Base-by-base conservation (phyloP, 2,888 invertebrate species). In the Schrankia costaestrigalis region DNA sequence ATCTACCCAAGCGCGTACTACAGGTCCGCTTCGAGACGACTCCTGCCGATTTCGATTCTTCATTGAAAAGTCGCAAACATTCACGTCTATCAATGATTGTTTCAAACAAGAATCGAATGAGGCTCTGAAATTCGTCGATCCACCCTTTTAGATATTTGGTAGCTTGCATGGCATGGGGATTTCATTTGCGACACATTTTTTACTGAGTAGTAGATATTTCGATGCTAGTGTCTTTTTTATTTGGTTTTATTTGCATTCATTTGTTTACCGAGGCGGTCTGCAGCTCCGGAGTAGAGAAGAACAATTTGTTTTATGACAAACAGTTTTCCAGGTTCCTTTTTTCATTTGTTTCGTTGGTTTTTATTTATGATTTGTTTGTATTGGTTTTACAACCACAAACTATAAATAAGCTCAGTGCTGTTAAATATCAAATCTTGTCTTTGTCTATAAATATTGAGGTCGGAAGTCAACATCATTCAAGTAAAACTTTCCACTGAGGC, bases 1-100 rank as follows among this genome's bases (percentile, higher is more conserved):
- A 96, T 83, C 91, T 97, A 65, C 97, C 97, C 55, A 97, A 97
- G 85, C 94, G 95, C 68, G 96, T 97, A 63, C 90, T 97, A 66
- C 95, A 95, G 97, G 97, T 91, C 85, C 78, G 70, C 55, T 45
- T 63, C 56, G 52, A 62, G 86, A 92, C 91, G 92, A 93, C 83
- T 91, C 91, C 80, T 77, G 49, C 55, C 49, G 36, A 63, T 46
- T 65, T 61, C 64, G 64, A 69, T 67, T 65, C 63, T 67, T 67
- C 63, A 63, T 65, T 66, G 63, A 68, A 67, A 19, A 18, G 36
- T 26, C 33, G 8, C 28, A 3, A 11, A 35, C 31, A 35, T 43
- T 21, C 27, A 29, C 31, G 24, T 8, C 31, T 35, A 18, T 25
- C 32, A 37, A 18, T 25, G 13, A 36, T 38, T 36, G 27, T 52